These are phyloP conservation scores for Orgyia antiqua DNA, from an alignment of 2,888 invertebrate species.

Conservation along the genomic window DNA sequence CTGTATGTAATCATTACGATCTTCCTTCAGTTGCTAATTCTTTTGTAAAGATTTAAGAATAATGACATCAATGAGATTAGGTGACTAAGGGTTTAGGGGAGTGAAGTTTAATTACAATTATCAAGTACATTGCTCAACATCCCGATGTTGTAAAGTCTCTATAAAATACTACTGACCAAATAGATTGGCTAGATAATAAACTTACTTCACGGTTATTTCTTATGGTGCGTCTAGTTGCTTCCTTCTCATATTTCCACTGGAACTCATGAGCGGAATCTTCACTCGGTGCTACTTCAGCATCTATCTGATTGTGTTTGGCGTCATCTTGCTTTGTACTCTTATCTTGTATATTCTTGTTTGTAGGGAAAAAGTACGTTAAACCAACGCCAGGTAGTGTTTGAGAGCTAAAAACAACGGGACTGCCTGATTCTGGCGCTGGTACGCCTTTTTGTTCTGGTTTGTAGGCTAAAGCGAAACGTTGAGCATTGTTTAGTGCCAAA, in stretches of 20 bases:
- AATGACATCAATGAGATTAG: too few species aligned
- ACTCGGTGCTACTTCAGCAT: constrained; percentile 38
- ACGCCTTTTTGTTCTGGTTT: constrained; percentile 31
- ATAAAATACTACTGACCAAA: too few species aligned
- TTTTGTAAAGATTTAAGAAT: too few species aligned
- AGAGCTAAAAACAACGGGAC: constrained; percentile 48
- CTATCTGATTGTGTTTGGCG: constrained; percentile 52
- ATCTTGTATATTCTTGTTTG: constrained; percentile 35
- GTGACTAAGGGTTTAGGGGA: too few species aligned
- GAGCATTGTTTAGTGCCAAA: constrained; percentile 49
- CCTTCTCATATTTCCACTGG: constrained; percentile 65
- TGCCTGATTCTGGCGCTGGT: neutral
- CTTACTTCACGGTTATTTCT: constrained; percentile 54
- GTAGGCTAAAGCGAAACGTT: constrained; percentile 65
- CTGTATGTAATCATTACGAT: too few species aligned
- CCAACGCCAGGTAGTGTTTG: constrained; percentile 63
- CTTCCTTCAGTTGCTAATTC: too few species aligned
- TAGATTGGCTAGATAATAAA: too few species aligned
- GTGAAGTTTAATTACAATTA: too few species aligned
- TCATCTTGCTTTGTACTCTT: constrained; percentile 49
- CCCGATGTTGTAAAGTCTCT: too few species aligned
- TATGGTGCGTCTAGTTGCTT: constrained; percentile 42
- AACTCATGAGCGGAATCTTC: constrained; percentile 47
- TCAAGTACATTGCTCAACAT: too few species aligned
- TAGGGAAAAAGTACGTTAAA: constrained; percentile 59